These are phyloP conservation scores for Talpa occidentalis DNA, from an alignment of 2,113 vertebrate species.

Conservation along the genomic window DNA sequence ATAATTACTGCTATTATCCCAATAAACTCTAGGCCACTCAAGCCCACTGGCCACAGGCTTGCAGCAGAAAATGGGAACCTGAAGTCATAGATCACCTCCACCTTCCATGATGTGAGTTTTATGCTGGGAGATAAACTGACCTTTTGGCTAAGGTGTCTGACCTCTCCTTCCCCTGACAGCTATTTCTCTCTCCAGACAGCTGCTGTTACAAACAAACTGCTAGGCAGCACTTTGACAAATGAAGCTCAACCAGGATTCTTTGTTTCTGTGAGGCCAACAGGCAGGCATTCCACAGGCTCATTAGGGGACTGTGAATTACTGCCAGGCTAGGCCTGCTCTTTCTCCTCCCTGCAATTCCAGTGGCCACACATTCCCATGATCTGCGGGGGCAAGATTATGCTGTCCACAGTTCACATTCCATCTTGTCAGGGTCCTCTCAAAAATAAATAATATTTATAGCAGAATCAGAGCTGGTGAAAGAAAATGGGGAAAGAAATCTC, in stretches of 20 bases:
- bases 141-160: constrained; percentile 1
- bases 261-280: constrained; percentile 52
- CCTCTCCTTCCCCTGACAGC: not conserved
- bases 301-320: constrained; percentile 58
- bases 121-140: constrained; percentile 50
- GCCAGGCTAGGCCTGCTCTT: constrained; percentile 59
- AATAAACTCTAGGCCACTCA: not conserved
- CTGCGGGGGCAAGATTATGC: not conserved
- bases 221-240: constrained; percentile 60
- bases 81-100: not conserved
- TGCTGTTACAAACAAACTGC: constrained; percentile 43
- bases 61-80: not conserved
- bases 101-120: not conserved
- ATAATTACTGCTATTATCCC: not conserved
- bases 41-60: not conserved
- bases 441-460: constrained; percentile 58
- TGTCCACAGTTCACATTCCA: constrained; percentile 70
- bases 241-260: constrained; percentile 49
- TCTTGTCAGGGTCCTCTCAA: constrained; percentile 46
- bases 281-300: constrained; percentile 68
- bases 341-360: constrained; percentile 15
- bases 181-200: constrained; percentile 33
- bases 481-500: not conserved
- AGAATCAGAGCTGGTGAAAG: not conserved
- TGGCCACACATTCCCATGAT: constrained; percentile 29